phyloP scores from a whole-genome alignment of 2,797 vertebrate genomes.

The Phrynocephalus vlangalii region DNA sequence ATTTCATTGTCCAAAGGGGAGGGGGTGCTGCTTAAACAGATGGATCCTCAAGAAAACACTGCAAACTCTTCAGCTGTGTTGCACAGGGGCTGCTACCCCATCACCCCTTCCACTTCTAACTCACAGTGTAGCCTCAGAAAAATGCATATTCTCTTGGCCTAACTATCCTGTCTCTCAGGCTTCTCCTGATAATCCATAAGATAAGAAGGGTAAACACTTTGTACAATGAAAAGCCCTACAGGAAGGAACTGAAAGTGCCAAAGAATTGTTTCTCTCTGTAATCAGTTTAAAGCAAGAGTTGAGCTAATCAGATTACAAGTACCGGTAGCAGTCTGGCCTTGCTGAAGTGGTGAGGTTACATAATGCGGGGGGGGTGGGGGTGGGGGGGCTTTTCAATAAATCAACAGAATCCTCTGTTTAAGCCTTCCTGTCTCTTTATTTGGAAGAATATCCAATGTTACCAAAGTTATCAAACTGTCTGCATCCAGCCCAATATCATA shows the following conservation, averaged over 20 bases:
- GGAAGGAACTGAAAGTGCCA: conserved; percentile 13
- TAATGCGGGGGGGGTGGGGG: neutral
- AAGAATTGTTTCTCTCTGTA: conserved; percentile 17
- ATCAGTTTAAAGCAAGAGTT: conserved; percentile 33
- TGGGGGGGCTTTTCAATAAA: conserved; percentile 14
- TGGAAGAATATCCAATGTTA: neutral
- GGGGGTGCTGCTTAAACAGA: neutral
- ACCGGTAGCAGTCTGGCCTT: neutral
- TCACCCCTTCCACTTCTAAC: neutral
- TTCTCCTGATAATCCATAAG: conserved; percentile 8
- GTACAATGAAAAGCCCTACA: neutral
- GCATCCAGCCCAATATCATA: neutral
- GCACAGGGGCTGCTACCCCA: neutral
- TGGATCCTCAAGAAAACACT: neutral
- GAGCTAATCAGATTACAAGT: conserved; percentile 30
- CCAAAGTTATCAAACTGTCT: neutral
- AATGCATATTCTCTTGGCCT: neutral
- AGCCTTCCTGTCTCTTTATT: neutral
- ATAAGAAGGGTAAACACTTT: conserved; percentile 19
- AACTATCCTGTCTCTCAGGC: neutral
- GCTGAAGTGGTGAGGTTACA: conserved; percentile 11
- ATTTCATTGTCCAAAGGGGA: neutral
- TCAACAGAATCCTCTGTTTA: neutral
- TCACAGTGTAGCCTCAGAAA: conserved; percentile 5
- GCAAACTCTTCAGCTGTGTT: neutral